Evolutionary conservation across 2,113 vertebrate species (phyloP), one percentile per base, ranked within the genome.

Genomic region (Menura novaehollandiae): DNA sequence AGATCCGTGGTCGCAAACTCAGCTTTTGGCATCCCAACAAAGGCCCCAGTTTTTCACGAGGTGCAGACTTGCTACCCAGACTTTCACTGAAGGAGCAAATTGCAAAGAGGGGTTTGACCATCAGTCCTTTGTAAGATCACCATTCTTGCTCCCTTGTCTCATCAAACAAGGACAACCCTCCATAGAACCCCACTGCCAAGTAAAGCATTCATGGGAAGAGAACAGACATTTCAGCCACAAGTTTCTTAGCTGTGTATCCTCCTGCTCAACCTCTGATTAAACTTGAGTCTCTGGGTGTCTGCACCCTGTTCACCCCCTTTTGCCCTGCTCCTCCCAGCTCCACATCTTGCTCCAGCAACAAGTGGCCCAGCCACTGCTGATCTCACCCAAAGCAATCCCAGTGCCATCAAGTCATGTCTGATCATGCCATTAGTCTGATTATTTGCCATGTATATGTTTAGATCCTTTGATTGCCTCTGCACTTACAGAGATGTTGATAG

Each of bases 101-200:
- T 83, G 32, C 26, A 80, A 66, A 83, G n/a, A 51, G 4, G 9
- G 3, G 4, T 73, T 88, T 90, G 71, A 49, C n/a, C n/a, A 23
- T 28, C 56, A 59, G 9, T 49, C 7, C 23, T 51, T 58, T 83
- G 14, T 51, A 80, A 83, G 79, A 41, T 49, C 43, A 6, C 7
- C 0, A 0, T 46, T 92, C 64, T 46, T 84, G 23, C 28, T 17
- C 35, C 30, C 13, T 85, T 17, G 1, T 22, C 46, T 82, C 37
- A 55, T 12, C 46, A 51, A 85, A 20, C 2, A 10, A 33, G 30
- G 44, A 52, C 6, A 39, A 10, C 7, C 26, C 53, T 69, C 59
- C n/a, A 30, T 1, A 66, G 81, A 73, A 76, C 7, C 4, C 2
- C 9, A 18, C 11, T 0, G 1, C 13, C 12, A 19, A 5, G 3